Evolutionary conservation across 2,797 vertebrate species (phyloP).

Genomic region (Percopsis omiscomaycus): DNA sequence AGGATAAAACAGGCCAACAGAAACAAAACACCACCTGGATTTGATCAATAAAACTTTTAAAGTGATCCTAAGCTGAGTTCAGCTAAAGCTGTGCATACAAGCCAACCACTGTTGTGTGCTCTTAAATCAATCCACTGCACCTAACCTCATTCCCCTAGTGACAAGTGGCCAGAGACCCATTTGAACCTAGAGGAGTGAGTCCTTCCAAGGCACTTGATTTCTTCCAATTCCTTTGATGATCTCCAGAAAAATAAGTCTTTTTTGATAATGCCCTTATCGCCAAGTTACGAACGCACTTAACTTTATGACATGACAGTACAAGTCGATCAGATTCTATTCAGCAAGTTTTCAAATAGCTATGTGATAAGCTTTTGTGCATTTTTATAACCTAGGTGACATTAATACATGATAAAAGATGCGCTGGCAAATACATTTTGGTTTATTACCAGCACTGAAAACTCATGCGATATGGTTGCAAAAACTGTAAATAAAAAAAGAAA

Average conservation of each 20-base stretch:
- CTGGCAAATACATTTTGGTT: constrained; percentile 14
- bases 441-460: constrained; percentile 43
- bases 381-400: constrained; percentile 43
- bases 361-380: constrained; percentile 47
- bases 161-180: constrained; percentile 45
- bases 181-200: constrained; percentile 51
- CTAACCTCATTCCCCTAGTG: constrained; percentile 33
- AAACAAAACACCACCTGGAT: constrained; percentile 22
- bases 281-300: constrained; percentile 73
- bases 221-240: constrained; percentile 60
- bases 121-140: constrained; percentile 46
- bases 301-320: constrained; percentile 52
- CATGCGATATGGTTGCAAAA: constrained; percentile 42
- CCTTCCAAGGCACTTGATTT: constrained; percentile 79
- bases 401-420: constrained; percentile 37
- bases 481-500: constrained; percentile 41
- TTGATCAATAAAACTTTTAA: constrained; percentile 45
- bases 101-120: constrained; percentile 45
- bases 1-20: not conserved
- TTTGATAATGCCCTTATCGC: constrained; percentile 55
- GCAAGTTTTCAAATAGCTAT: constrained; percentile 43
- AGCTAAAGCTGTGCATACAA: constrained; percentile 39
- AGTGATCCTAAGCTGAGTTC: constrained; percentile 38
- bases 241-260: constrained; percentile 50
- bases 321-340: constrained; percentile 47